Conservation (phyloP, 1,140 invertebrate species). For the Drosophila erecta region DNA sequence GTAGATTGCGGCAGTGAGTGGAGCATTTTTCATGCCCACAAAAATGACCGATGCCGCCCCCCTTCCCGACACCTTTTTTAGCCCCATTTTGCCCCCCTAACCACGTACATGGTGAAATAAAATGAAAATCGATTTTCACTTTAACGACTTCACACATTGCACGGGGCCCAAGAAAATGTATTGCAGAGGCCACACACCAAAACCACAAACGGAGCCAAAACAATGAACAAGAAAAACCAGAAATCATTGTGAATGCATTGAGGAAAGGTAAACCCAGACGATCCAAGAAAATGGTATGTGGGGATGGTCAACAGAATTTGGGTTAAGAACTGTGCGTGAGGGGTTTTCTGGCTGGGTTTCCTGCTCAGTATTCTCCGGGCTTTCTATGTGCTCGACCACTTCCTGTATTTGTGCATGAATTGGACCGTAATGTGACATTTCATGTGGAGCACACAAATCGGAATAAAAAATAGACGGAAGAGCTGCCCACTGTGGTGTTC, state of each 20-base stretch:
- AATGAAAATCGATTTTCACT: constrained; percentile 79
- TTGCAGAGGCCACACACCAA: constrained; percentile 63
- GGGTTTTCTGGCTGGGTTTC: constrained; percentile 9
- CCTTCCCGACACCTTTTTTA: no score
- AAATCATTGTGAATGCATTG: constrained; percentile 59
- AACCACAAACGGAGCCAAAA: constrained; percentile 66
- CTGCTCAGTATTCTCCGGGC: constrained; percentile 22
- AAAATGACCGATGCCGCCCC: constrained; percentile 27
- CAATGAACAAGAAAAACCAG: constrained; percentile 55
- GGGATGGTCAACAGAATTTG: constrained; percentile 45
- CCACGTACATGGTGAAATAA: constrained; percentile 71
- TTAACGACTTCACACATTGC: constrained; percentile 79
- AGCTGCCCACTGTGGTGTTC: constrained; percentile 12
- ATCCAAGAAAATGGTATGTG: background rate
- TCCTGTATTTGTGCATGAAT: constrained; percentile 71
- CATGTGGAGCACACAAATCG: constrained; percentile 45
- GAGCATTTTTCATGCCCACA: constrained; percentile 59
- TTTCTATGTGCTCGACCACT: constrained; percentile 59
- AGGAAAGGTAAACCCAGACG: constrained; percentile 55
- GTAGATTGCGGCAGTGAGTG: constrained; percentile 71
- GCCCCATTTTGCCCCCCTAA: constrained; percentile 2
- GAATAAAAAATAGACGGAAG: constrained; percentile 2
- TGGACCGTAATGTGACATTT: constrained; percentile 81
- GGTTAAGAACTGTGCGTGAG: constrained; percentile 64
- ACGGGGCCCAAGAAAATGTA: constrained; percentile 46